Percentiles rank a stretch among this genome's conserved stretches.
phyloP scores from a whole-genome alignment of 2,113 vertebrate genomes.

The Bubo scandiacus region DNA sequence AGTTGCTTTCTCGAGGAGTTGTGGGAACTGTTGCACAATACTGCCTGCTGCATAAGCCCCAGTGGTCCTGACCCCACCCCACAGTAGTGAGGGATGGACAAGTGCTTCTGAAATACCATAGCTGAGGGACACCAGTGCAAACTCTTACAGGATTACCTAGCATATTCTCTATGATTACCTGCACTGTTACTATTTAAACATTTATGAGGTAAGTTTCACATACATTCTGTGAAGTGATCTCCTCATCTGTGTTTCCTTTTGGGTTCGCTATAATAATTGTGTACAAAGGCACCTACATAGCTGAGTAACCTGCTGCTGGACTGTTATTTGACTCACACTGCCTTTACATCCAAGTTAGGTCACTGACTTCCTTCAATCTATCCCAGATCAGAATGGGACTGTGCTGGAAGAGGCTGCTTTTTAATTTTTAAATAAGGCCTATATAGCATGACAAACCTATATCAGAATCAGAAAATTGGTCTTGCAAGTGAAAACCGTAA shows the following conservation, averaged over 20 bases:
- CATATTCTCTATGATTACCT: background rate
- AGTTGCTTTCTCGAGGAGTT: background rate
- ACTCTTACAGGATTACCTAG: background rate
- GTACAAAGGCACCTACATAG: background rate
- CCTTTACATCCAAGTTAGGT: background rate
- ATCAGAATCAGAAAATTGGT: background rate
- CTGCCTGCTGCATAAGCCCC: background rate
- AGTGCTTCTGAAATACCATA: background rate
- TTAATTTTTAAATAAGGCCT: background rate
- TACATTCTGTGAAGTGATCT: background rate
- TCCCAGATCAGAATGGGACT: background rate
- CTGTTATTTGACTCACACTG: background rate
- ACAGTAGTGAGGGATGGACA: fast-evolving
- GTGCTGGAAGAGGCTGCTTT: background rate
- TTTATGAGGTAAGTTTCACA: background rate
- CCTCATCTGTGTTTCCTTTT: background rate
- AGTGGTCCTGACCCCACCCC: background rate
- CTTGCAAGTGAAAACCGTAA: background rate
- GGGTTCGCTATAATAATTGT: background rate
- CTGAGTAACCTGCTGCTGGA: background rate
- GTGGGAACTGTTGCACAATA: background rate
- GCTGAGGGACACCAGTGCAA: background rate
- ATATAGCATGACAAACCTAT: background rate
- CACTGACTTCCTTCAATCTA: background rate
- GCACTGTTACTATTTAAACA: background rate